Evolutionary conservation across 2,113 vertebrate genomes (phyloP).

Genomic region (Ursus arctos): DNA sequence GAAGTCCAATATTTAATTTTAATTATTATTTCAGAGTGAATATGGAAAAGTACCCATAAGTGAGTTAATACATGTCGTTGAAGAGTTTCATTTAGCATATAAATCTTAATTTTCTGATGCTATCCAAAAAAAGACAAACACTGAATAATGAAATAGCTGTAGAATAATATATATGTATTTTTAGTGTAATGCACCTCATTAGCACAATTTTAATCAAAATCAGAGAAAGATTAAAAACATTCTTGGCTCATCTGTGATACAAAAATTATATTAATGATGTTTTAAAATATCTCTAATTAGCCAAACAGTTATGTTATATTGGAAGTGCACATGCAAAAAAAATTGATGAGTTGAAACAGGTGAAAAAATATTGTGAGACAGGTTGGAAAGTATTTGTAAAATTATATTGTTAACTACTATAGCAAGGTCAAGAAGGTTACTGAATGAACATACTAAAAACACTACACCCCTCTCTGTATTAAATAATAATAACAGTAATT

Average conservation of each 20-base stretch:
- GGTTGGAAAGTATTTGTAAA: slow-evolving; percentile 1
- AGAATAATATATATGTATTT: neutral
- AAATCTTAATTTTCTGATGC: neutral
- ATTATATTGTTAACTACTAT: neutral
- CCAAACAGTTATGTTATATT: neutral
- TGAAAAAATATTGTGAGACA: slow-evolving; percentile 29
- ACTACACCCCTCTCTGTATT: neutral
- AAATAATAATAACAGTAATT: neutral
- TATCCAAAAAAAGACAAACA: neutral
- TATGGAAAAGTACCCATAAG: neutral
- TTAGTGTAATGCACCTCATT: neutral
- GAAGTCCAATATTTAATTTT: neutral
- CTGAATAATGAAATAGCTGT: neutral
- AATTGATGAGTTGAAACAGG: neutral
- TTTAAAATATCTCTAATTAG: neutral
- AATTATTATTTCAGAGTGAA: neutral
- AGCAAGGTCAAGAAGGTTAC: neutral
- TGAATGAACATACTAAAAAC: neutral
- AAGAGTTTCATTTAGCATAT: neutral
- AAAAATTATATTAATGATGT: neutral
- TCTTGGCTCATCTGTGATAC: neutral
- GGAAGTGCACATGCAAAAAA: neutral
- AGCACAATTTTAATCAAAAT: neutral
- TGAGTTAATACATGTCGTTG: neutral
- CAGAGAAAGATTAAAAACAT: neutral